Percentiles rank a stretch among this genome's conserved stretches.
Conservation (phyloP, 2,888 invertebrate species). For the Crocallis elinguaria region DNA sequence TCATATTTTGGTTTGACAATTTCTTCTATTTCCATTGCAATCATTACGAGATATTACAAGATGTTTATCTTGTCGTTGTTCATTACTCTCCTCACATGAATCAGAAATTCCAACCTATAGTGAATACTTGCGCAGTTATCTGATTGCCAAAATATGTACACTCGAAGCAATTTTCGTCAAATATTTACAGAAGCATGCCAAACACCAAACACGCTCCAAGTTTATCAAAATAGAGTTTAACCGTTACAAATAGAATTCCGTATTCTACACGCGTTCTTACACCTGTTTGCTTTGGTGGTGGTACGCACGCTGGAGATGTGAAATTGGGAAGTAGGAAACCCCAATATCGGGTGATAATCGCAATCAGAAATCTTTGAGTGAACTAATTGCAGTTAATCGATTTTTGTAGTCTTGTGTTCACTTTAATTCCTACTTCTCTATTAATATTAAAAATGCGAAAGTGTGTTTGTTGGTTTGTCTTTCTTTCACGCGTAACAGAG, state of each 20-base stretch:
- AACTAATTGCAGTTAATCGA: no score
- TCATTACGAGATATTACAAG: no score
- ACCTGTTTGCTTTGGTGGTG: conserved; percentile 30
- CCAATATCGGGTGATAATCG: not conserved
- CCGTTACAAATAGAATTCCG: conserved; percentile 31
- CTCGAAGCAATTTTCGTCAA: conserved; percentile 5
- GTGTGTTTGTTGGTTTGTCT: no score
- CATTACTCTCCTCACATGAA: not conserved
- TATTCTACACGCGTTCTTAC: conserved; percentile 27
- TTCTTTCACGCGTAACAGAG: no score
- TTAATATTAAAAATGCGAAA: no score
- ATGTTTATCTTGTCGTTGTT: no score
- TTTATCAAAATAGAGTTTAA: conserved; percentile 25
- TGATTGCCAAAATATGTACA: conserved; percentile 8
- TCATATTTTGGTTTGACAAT: no score
- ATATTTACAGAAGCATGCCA: conserved; percentile 22
- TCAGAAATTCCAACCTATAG: not conserved
- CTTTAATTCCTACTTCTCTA: no score
- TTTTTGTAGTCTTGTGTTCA: no score
- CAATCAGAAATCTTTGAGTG: not conserved
- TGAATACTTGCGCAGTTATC: not conserved
- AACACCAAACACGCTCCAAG: conserved; percentile 17
- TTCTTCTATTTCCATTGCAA: no score
- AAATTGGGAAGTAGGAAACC: not conserved
- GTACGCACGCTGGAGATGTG: conserved; percentile 20